Conservation (phyloP, 2,888 invertebrate species). For the Epinotia bilunana region DNA sequence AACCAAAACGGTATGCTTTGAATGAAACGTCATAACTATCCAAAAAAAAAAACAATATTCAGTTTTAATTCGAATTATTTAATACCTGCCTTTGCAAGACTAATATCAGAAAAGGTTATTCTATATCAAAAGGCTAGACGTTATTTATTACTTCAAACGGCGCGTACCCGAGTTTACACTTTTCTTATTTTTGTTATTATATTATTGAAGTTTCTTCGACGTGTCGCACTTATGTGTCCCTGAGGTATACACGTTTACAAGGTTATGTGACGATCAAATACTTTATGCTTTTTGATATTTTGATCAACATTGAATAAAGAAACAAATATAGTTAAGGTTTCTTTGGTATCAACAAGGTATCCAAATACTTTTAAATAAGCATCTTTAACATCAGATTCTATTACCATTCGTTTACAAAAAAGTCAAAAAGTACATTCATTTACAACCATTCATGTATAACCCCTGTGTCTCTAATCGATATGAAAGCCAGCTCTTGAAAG, state of each 20-base stretch:
- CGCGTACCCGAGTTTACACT: conserved; percentile 8
- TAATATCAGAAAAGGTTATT: neutral
- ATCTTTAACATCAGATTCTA: too few relatives aligned
- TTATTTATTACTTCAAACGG: conserved; percentile 29
- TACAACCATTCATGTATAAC: too few relatives aligned
- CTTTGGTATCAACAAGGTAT: neutral
- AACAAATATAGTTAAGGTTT: neutral
- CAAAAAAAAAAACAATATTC: too few relatives aligned
- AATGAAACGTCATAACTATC: neutral
- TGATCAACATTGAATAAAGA: neutral
- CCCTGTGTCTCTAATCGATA: too few relatives aligned
- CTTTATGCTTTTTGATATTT: conserved; percentile 18
- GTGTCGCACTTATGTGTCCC: conserved; percentile 34
- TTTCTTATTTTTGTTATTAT: conserved; percentile 39
- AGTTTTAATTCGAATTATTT: neutral
- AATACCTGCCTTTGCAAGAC: neutral
- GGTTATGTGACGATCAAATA: conserved; percentile 34
- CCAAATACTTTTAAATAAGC: neutral
- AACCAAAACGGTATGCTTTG: neutral
- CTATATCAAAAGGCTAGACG: conserved; percentile 10
- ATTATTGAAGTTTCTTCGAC: conserved; percentile 33
- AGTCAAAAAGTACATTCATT: too few relatives aligned
- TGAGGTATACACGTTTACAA: conserved; percentile 35
- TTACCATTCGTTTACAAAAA: too few relatives aligned
- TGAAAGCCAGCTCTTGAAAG: too few relatives aligned